These are phyloP conservation scores for Andrena bicolor DNA, from an alignment of 2,888 invertebrate species.

Conservation along the genomic window DNA sequence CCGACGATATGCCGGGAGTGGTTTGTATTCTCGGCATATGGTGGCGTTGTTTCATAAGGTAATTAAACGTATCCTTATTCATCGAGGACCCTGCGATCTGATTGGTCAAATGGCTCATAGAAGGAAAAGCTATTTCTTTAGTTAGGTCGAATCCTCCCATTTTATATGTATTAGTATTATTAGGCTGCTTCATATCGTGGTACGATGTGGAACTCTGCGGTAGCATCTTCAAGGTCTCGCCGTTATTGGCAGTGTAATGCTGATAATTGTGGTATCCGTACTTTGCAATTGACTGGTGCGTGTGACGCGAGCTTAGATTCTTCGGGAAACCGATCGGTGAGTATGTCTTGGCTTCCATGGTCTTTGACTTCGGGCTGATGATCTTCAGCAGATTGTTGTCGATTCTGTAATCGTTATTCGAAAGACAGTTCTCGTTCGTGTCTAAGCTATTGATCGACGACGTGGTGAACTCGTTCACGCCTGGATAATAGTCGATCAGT, in stretches of 20 bases:
- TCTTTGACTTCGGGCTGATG: conserved; percentile 76
- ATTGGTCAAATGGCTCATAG: conserved; percentile 74
- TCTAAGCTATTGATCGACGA: conserved; percentile 70
- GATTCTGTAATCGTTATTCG: conserved; percentile 75
- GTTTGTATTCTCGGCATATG: conserved; percentile 73
- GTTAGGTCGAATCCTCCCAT: conserved; percentile 78
- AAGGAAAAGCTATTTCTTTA: conserved; percentile 75
- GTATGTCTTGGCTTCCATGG: conserved; percentile 71
- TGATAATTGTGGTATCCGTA: conserved; percentile 81
- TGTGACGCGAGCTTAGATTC: conserved; percentile 70
- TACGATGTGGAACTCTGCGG: conserved; percentile 74
- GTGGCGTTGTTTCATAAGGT: conserved; percentile 80
- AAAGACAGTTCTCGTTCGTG: conserved; percentile 71
- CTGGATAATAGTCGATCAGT: conserved; percentile 74
- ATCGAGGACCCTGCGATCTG: conserved; percentile 72
- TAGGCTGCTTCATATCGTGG: conserved; percentile 76
- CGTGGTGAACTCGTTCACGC: conserved; percentile 74
- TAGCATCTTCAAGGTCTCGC: conserved; percentile 76
- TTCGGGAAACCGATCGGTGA: conserved; percentile 81
- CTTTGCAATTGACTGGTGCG: conserved; percentile 76
- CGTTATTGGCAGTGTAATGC: conserved; percentile 79
- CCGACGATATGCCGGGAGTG: conserved; percentile 74
- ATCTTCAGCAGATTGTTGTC: conserved; percentile 79
- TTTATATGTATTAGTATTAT: conserved; percentile 74
- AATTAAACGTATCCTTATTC: conserved; percentile 79